Percentiles rank a stretch among this genome's conserved stretches.
Evolutionary conservation across 2,888 invertebrate genomes (phyloP).

Genomic region (Lithodes maja): DNA sequence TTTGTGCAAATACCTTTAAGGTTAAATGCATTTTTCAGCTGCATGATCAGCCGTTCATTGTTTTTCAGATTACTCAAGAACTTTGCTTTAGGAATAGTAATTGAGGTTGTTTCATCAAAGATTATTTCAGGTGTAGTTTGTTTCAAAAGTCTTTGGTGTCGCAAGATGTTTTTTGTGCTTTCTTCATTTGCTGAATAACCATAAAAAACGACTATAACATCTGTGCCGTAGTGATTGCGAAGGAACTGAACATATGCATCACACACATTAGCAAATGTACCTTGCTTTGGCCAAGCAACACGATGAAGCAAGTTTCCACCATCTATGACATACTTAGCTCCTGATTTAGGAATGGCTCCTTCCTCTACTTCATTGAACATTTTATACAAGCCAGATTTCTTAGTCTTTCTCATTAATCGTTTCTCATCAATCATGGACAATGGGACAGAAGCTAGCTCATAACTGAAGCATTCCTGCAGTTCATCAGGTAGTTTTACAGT

Average conservation of each 20-base stretch:
- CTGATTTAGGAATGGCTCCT: conserved; percentile 36
- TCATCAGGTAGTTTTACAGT: conserved; percentile 27
- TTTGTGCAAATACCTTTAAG: conserved; percentile 68
- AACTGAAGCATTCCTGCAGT: conserved; percentile 42
- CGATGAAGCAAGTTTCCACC: conserved; percentile 72
- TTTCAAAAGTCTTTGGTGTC: conserved; percentile 65
- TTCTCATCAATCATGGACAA: conserved; percentile 23
- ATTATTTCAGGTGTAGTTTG: conserved; percentile 39
- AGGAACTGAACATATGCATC: conserved; percentile 70
- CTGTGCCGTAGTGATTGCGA: conserved; percentile 27
- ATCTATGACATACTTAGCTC: conserved; percentile 67
- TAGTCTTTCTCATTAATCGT: too few relatives aligned
- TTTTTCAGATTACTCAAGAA: conserved; percentile 45
- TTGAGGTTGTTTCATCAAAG: conserved; percentile 35
- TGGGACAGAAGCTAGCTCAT: conserved; percentile 40
- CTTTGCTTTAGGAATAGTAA: conserved; percentile 37
- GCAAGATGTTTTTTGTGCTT: conserved; percentile 56
- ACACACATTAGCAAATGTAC: conserved; percentile 70
- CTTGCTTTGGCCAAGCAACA: conserved; percentile 71
- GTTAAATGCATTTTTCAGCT: conserved; percentile 65
- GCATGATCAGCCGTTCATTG: conserved; percentile 10
- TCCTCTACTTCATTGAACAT: conserved; percentile 32
- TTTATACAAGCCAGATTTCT: too few relatives aligned
- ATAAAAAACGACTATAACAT: conserved; percentile 66
- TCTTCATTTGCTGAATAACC: conserved; percentile 57